These are phyloP conservation scores for Dysdera silvatica DNA, from an alignment of 1,140 invertebrate genomes.

Conservation along the genomic window DNA sequence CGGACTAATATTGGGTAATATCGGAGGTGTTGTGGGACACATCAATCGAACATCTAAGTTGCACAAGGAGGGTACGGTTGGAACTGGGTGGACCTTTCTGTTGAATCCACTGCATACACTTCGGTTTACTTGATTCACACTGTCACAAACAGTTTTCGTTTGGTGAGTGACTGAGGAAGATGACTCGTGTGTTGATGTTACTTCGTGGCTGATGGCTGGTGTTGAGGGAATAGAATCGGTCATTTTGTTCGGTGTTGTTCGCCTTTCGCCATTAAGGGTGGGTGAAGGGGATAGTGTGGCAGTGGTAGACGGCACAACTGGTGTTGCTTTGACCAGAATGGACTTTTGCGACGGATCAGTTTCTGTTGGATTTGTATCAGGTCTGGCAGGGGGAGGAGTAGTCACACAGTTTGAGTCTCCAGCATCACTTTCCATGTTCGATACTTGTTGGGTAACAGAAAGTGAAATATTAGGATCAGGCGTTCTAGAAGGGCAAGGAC, in stretches of 20 bases:
- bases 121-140: neutral
- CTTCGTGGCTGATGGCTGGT: neutral
- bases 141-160: conserved; percentile 19
- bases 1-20: conserved; percentile 2
- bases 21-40: conserved; percentile 1
- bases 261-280: conserved; percentile 8
- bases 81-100: neutral
- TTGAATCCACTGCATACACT: conserved; percentile 7
- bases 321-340: neutral
- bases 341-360: conserved; percentile 3
- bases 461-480: conserved; percentile 19
- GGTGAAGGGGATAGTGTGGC: conserved; percentile 4
- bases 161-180: conserved; percentile 4
- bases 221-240: neutral
- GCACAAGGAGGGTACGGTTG: neutral
- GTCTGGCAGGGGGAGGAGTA: conserved; percentile 18
- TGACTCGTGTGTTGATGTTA: conserved; percentile 2
- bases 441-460: conserved; percentile 22
- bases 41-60: neutral
- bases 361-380: conserved; percentile 1
- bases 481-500: conserved; percentile 9
- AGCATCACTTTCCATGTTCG: conserved; percentile 23
- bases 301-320: neutral
- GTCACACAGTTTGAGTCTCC: conserved; percentile 19
- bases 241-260: conserved; percentile 13